A percentile compares a stretch with the other conserved stretches of the same genome.
Conservation (phyloP, 2,888 invertebrate species). For the Zonitis immaculata region DNA sequence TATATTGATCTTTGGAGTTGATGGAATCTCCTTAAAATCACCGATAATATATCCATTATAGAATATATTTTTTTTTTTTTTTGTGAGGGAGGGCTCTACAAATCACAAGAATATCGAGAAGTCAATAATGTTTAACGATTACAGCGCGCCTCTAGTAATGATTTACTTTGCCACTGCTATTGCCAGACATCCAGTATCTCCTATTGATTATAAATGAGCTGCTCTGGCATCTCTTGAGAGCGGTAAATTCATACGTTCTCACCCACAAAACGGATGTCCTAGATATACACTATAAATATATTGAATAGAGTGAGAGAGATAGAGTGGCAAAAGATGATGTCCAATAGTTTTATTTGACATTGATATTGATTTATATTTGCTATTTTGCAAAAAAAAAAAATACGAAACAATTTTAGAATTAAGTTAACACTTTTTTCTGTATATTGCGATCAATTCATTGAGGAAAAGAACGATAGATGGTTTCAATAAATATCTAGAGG, state of each 20-base stretch:
- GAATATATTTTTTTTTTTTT: no score
- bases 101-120: conserved; percentile 37
- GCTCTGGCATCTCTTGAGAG: conserved; percentile 33
- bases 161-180: conserved; percentile 42
- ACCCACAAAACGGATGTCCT: conserved; percentile 23
- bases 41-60: no score
- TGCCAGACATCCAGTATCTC: conserved; percentile 40
- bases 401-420: no score
- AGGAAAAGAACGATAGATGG: neutral
- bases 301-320: conserved; percentile 32
- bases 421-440: no score
- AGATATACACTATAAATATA: conserved; percentile 29
- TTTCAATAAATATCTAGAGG: neutral
- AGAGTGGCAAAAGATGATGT: conserved; percentile 41
- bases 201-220: conserved; percentile 42
- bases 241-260: conserved; percentile 38
- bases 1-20: no score
- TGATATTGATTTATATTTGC: conserved; percentile 20
- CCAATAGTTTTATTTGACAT: conserved; percentile 32
- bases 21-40: no score
- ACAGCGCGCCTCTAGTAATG: conserved; percentile 35
- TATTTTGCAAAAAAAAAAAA: no score
- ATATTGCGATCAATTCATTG: no score
- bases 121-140: conserved; percentile 46
- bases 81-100: conserved; percentile 38